Base-by-base conservation (phyloP, 2,113 vertebrate species). In the Oryzias javanicus region DNA sequence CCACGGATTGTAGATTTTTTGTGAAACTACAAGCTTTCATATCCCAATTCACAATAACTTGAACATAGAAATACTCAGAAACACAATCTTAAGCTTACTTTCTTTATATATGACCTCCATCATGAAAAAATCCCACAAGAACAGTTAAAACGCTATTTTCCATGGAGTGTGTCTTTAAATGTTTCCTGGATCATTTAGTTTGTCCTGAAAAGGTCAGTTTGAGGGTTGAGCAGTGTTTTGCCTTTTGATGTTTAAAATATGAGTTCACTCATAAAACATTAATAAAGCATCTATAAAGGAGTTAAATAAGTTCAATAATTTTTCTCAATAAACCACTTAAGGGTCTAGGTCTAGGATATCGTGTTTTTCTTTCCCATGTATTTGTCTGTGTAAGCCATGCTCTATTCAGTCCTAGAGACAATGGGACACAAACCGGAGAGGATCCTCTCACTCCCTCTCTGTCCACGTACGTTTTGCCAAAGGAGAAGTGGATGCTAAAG, bases 261-360 rank as follows among this genome's bases (percentile, higher is more conserved):
- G 71, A 85, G 81, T 81, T 68, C 79, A 82, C 72, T 86, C 79
- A 83, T 85, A 53, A 80, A 82, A 82, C 51, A 83, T 85, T 88
- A 69, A 88, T 49, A 61, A 35, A 60, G 72, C 57, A 61, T 84
- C 60, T 60, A 60, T 73, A 63, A 79, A 68, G 68, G 19, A 70
- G 65, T 48, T 55, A 41, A 45, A 62, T 16, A 27, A 57, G 64
- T 64, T 78, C 46, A 76, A 85, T 86, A 86, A 77, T 73, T 85
- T 14, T 83, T 79, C 41, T 53, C 44, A 8, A 27, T 29, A 20
- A 55, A 57, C 50, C 24, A n/a, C 75, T 67, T 60, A 35, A 55
- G 65, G 71, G 49, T 63, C 16, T 48, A 19, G 19, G 60, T 27
- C 55, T 74, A 40, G 49, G 8, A 42, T 62, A 70, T 20, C 42